Evolutionary conservation across 1,140 invertebrate genomes (phyloP).

Genomic region (Danaus melanippus): DNA sequence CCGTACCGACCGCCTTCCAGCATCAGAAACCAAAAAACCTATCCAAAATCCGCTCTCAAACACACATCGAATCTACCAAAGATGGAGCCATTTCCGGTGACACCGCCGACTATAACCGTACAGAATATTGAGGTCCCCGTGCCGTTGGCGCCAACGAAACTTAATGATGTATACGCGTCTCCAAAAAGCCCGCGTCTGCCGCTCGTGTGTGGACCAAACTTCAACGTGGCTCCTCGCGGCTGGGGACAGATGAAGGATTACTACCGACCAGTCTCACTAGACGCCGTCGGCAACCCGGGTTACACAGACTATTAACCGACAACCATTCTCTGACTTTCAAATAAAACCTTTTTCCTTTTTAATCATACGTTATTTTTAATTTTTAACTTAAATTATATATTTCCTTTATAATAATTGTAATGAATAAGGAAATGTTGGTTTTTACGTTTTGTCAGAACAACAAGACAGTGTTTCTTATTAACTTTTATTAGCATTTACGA

Average conservation of each 20-base stretch:
- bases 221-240: constrained; percentile 86
- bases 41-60: constrained; percentile 66
- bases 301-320: constrained; percentile 74
- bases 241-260: constrained; percentile 79
- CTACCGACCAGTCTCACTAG: constrained; percentile 80
- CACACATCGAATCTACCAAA: constrained; percentile 61
- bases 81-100: constrained; percentile 66
- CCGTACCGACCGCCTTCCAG: constrained; percentile 67
- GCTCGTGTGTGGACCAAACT: constrained; percentile 74
- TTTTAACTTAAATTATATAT: too few species aligned
- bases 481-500: constrained; percentile 11
- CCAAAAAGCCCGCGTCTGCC: constrained; percentile 53
- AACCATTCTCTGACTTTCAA: too few species aligned
- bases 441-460: too few species aligned
- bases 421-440: too few species aligned
- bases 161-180: constrained; percentile 62
- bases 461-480: constrained; percentile 1
- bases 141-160: constrained; percentile 61
- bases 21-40: constrained; percentile 59
- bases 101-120: constrained; percentile 44
- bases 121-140: constrained; percentile 58
- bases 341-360: too few species aligned
- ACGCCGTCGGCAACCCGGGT: constrained; percentile 55
- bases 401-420: too few species aligned
- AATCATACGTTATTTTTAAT: too few species aligned